Base-by-base conservation (phyloP, 2,113 vertebrate genomes). In the Hypocryptadius cinnamomeus region DNA sequence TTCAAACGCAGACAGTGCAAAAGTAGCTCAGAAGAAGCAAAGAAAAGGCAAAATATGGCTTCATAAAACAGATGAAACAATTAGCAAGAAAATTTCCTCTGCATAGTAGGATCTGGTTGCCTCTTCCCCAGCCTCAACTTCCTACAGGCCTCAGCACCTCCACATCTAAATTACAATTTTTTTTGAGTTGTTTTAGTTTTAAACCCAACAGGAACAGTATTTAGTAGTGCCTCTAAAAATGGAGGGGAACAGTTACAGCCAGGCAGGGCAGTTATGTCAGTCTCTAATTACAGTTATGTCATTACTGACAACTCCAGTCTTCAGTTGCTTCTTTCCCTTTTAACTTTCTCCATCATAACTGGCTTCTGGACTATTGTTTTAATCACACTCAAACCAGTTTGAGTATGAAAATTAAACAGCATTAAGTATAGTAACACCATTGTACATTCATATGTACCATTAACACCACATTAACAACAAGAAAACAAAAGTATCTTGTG, bases 131-230 rank as follows among this genome's bases (percentile, higher is more conserved):
- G 68, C 30, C 39, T 76, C 66, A 82, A n/a, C 40, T 51, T 89
- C 7, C 20, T 27, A 15, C 13, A 63, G 31, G 22, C 31, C 47
- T 70, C 54, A 61, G n/a, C 23, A 40, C 17, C 35, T 60, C 6
- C 48, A 28, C 0, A 0, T 19, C 18, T n/a, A 27, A 85, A 64
- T 1, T 13, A 12, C 3, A 35, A 17, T 4, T 45, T 11, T 48
- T 68, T 39, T 54, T 24, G 7, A 87, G 37, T 22, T 4, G 17
- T 5, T 10, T 45, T n/a, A 47, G 33, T 47, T 91, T 90, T 33
- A 71, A 84, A 66, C 8, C 15, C 51, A 68, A 53, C 25, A n/a
- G 54, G 60, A 86, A 59, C 15, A 18, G 28, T 19, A 57, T 48
- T 51, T 51, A 15, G 8, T 30, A 87, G 27, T 28, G 20, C n/a